These are phyloP conservation scores for Drosophila aldrichi DNA, from an alignment of 2,888 invertebrate genomes.

Conservation along the genomic window DNA sequence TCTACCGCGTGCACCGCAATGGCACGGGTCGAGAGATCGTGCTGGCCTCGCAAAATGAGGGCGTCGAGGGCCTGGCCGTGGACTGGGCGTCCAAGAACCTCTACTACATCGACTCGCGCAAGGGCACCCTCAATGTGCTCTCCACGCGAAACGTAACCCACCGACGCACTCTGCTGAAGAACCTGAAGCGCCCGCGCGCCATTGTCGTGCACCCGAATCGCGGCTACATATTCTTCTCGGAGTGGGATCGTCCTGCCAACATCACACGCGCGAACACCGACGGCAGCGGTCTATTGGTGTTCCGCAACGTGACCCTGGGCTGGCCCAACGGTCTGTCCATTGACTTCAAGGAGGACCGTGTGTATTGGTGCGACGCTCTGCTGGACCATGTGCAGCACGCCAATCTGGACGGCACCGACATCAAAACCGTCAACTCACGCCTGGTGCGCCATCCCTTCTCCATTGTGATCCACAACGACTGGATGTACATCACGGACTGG, in stretches of 20 bases:
- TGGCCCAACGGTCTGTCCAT: slow-evolving; percentile 99
- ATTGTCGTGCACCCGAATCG: slow-evolving; percentile 98
- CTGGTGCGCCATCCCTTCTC: slow-evolving; percentile 96
- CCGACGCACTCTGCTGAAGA: slow-evolving; percentile 92
- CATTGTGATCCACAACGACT: slow-evolving; percentile 94
- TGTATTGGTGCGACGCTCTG: slow-evolving; percentile 99
- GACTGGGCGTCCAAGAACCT: slow-evolving; percentile 98
- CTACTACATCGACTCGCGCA: slow-evolving; percentile 97
- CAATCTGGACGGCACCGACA: slow-evolving; percentile 95
- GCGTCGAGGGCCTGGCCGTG: slow-evolving; percentile 97
- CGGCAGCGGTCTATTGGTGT: slow-evolving; percentile 93
- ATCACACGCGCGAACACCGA: slow-evolving; percentile 97
- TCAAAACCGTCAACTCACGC: slow-evolving; percentile 94
- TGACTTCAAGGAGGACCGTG: slow-evolving; percentile 93
- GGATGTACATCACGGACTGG: slow-evolving; percentile 99
- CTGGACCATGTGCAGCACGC: slow-evolving; percentile 98
- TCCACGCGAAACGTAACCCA: slow-evolving; percentile 94
- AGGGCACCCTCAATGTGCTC: slow-evolving; percentile 96
- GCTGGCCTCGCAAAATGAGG: slow-evolving; percentile 97
- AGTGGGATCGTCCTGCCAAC: slow-evolving; percentile 98
- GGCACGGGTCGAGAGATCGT: slow-evolving; percentile 94
- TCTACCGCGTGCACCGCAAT: slow-evolving; percentile 92
- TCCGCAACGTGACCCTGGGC: slow-evolving; percentile 95
- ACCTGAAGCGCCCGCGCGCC: slow-evolving; percentile 96
- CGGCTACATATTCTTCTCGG: slow-evolving; percentile 97